These are phyloP conservation scores for Anthophora plumipes DNA, from an alignment of 2,888 invertebrate genomes.

Conservation along the genomic window DNA sequence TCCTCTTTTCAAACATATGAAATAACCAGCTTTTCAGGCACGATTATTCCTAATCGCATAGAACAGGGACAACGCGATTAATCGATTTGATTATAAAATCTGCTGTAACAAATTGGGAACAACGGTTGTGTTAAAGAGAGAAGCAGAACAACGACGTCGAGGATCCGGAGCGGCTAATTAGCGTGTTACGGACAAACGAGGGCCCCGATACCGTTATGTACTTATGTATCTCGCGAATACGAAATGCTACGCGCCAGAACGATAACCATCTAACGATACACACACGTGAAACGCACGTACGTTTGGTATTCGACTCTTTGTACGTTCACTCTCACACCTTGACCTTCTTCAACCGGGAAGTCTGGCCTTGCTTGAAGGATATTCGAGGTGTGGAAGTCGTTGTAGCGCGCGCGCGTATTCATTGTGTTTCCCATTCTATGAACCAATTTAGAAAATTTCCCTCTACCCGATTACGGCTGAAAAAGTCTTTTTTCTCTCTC, in stretches of 20 bases:
- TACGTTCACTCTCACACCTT: constrained; percentile 77
- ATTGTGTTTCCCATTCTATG: constrained; percentile 9
- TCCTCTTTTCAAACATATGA: too few species aligned
- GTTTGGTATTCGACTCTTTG: constrained; percentile 31
- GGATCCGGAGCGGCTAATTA: constrained; percentile 58
- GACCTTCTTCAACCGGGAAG: constrained; percentile 77
- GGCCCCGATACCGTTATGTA: constrained; percentile 62
- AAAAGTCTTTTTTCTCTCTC: not conserved
- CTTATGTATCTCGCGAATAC: constrained; percentile 57
- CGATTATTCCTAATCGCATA: not conserved
- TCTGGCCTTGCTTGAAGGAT: constrained; percentile 43
- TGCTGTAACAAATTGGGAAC: constrained; percentile 33
- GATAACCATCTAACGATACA: constrained; percentile 63
- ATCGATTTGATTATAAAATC: constrained; percentile 12
- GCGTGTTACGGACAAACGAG: constrained; percentile 52
- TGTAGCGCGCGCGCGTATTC: not conserved
- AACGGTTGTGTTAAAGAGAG: not conserved
- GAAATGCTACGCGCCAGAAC: constrained; percentile 41
- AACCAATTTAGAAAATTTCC: constrained; percentile 24
- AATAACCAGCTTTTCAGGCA: too few species aligned
- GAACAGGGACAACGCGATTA: not conserved
- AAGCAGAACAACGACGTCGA: constrained; percentile 18
- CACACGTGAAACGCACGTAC: constrained; percentile 21
- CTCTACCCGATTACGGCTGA: not conserved
- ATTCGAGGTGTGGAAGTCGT: not conserved